phyloP scores from a whole-genome alignment of 92 coral and sea anemone species.

The Epizoanthus ramosus region DNA sequence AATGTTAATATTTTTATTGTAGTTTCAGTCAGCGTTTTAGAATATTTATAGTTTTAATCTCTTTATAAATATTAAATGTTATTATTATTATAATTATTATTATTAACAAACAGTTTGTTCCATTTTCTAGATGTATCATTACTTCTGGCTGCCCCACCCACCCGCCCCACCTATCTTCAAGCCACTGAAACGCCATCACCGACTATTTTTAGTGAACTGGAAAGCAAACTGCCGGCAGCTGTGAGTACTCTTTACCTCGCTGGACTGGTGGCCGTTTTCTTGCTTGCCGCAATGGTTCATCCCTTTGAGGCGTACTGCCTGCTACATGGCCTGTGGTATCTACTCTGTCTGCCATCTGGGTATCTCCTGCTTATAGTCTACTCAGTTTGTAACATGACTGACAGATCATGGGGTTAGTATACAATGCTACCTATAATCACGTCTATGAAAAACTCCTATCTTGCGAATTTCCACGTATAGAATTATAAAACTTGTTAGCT shows the following conservation, averaged over 20 bases:
- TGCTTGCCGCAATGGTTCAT: constrained; percentile 78
- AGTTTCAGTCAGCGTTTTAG: no score
- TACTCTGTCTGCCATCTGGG: constrained; percentile 86
- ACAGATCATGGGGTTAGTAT: constrained; percentile 95
- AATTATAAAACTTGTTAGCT: no score
- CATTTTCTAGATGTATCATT: not conserved
- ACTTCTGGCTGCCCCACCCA: not conserved
- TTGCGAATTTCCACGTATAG: no score
- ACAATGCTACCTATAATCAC: not conserved
- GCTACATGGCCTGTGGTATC: constrained; percentile 87
- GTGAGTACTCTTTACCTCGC: constrained; percentile 75
- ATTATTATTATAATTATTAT: no score
- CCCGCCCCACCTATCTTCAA: constrained; percentile 16
- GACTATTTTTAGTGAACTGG: constrained; percentile 6
- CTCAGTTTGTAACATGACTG: constrained; percentile 92
- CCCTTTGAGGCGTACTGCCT: constrained; percentile 79
- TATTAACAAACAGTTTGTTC: no score
- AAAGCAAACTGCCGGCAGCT: constrained; percentile 61
- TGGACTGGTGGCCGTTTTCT: constrained; percentile 64
- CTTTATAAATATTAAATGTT: no score
- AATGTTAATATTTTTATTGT: no score
- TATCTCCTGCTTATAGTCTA: constrained; percentile 84
- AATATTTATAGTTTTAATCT: no score
- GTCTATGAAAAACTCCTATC: no score
- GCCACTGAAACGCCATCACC: not conserved